phyloP scores from a whole-genome alignment of 2,797 vertebrate species.

The Sylvilagus floridanus region DNA sequence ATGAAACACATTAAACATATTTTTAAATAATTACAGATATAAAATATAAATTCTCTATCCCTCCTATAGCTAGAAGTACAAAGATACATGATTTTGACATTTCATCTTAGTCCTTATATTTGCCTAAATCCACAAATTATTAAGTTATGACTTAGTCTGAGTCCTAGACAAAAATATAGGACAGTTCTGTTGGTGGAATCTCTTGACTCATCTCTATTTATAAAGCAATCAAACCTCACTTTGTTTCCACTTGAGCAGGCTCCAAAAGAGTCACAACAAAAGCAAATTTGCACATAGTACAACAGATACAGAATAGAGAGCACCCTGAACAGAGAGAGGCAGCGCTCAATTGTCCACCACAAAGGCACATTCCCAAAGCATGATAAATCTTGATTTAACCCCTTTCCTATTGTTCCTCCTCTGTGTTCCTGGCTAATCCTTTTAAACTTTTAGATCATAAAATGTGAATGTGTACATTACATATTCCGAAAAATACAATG shows the following conservation, averaged over 20 bases:
- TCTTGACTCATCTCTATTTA: slow-evolving; percentile 61
- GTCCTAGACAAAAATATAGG: slow-evolving; percentile 45
- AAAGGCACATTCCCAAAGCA: neutral
- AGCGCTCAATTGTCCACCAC: neutral
- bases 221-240: slow-evolving; percentile 35
- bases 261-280: slow-evolving; percentile 31
- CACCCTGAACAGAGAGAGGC: neutral
- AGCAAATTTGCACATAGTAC: neutral
- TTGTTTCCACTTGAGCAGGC: slow-evolving; percentile 54
- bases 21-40: slow-evolving; percentile 18
- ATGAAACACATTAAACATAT: neutral
- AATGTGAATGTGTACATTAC: neutral
- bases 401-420: neutral
- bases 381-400: neutral
- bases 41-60: neutral
- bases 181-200: slow-evolving; percentile 60
- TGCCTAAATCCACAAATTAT: slow-evolving; percentile 9
- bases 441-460: slow-evolving; percentile 15
- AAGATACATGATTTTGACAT: neutral
- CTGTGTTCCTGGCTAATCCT: neutral
- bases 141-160: slow-evolving; percentile 51
- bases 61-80: neutral
- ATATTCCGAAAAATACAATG: neutral
- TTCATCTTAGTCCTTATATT: slow-evolving; percentile 35
- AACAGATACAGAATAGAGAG: neutral